A percentile compares a stretch with the other conserved stretches of the same genome.
These are phyloP conservation scores for Megaustenia siamemsis DNA, from an alignment of 2,888 invertebrate genomes.

Conservation along the genomic window DNA sequence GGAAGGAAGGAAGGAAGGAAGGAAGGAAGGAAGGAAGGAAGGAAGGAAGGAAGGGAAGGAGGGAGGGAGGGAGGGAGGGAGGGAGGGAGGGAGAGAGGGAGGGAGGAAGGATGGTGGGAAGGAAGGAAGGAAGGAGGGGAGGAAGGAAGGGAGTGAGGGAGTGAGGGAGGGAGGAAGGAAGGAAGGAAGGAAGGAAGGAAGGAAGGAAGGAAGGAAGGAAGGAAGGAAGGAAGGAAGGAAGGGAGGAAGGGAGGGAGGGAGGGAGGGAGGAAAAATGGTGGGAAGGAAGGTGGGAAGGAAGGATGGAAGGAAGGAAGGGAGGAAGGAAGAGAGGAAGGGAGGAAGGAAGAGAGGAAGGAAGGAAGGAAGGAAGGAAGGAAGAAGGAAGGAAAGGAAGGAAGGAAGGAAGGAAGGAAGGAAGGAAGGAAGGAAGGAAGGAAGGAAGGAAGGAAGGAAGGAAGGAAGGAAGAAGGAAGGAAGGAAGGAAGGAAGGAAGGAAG, in stretches of 20 bases:
- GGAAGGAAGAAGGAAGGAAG: not conserved
- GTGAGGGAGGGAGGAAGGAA: too few relatives aligned
- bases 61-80: slow-evolving; percentile 16
- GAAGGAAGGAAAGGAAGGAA: not conserved
- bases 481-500: not conserved
- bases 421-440: not conserved
- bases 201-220: not conserved
- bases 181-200: not conserved
- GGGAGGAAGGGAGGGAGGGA: slow-evolving; percentile 1
- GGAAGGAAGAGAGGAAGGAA: not conserved
- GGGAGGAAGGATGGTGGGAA: too few relatives aligned
- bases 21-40: not conserved
- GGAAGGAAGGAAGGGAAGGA: slow-evolving; percentile 7
- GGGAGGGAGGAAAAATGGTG: not conserved
- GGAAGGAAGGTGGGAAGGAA: not conserved
- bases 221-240: not conserved
- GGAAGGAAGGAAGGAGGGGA: not conserved
- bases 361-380: slow-evolving; percentile 28
- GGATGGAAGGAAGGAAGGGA: not conserved
- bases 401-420: not conserved
- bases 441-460: not conserved
- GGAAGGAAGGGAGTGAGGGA: too few relatives aligned
- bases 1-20: not conserved
- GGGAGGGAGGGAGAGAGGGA: slow-evolving; percentile 6
- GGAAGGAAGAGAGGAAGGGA: slow-evolving; percentile 33